These are phyloP conservation scores for Drosophila lini DNA, from an alignment of 1,140 invertebrate genomes.

Conservation along the genomic window DNA sequence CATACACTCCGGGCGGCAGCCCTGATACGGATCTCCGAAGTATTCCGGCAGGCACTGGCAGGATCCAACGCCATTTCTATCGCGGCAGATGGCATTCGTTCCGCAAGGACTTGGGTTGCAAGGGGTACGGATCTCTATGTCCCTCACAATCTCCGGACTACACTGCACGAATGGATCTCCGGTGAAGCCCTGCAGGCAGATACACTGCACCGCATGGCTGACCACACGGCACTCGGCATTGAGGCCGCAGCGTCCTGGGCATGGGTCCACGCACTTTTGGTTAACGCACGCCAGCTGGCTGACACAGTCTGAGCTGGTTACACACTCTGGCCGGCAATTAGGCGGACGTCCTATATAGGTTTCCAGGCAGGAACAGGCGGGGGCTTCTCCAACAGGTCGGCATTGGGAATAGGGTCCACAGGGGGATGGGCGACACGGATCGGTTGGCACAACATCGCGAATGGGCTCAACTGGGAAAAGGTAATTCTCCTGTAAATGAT, in stretches of 20 bases:
- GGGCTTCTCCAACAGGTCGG: conserved; percentile 86
- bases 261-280: conserved; percentile 92
- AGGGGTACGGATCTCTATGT: conserved; percentile 84
- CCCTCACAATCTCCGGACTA: conserved; percentile 82
- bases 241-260: conserved; percentile 91
- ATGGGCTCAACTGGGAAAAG: conserved; percentile 83
- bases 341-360: conserved; percentile 92
- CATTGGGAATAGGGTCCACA: conserved; percentile 91
- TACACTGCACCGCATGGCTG: conserved; percentile 92
- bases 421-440: conserved; percentile 89
- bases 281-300: conserved; percentile 90
- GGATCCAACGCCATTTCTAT: conserved; percentile 87
- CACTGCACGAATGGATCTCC: conserved; percentile 91
- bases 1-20: conserved; percentile 89
- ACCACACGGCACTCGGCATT: conserved; percentile 92
- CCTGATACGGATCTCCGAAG: conserved; percentile 91
- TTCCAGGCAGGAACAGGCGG: conserved; percentile 89
- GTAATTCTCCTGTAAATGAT: conserved; percentile 1
- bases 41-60: conserved; percentile 90
- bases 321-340: conserved; percentile 92
- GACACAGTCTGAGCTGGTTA: conserved; percentile 91
- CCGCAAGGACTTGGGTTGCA: conserved; percentile 90
- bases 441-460: conserved; percentile 77
- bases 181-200: conserved; percentile 89
- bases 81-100: conserved; percentile 89